Conservation (phyloP, 1,140 invertebrate genomes). For the Drosophila lacertosa region DNA sequence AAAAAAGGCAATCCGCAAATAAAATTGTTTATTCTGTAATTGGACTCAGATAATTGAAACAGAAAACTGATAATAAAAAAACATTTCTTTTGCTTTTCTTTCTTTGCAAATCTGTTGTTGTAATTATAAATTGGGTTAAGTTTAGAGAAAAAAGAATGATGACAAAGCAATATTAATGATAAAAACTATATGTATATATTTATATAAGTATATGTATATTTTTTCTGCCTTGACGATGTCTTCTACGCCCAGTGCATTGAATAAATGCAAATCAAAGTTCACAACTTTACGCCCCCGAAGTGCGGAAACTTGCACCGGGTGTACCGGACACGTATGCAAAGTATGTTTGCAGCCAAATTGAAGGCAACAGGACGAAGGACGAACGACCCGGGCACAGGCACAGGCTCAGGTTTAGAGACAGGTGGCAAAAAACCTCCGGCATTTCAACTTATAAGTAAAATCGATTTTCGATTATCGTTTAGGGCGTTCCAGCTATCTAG, state of each 20-base stretch:
- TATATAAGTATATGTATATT: too few species aligned
- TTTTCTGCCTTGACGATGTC: neutral
- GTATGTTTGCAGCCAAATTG: slow-evolving; percentile 49
- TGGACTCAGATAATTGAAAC: slow-evolving; percentile 20
- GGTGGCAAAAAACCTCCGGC: slow-evolving; percentile 18
- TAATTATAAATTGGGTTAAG: too few species aligned
- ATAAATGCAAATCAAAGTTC: slow-evolving; percentile 52
- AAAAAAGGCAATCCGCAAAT: slow-evolving; percentile 29
- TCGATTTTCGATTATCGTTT: slow-evolving; percentile 68
- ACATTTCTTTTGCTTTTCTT: too few species aligned
- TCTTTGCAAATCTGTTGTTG: too few species aligned
- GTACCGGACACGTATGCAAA: slow-evolving; percentile 44
- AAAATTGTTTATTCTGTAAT: slow-evolving; percentile 42
- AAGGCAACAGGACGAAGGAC: neutral
- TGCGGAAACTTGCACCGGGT: slow-evolving; percentile 29
- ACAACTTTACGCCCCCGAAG: slow-evolving; percentile 27
- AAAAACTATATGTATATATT: too few species aligned
- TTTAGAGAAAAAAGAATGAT: too few species aligned
- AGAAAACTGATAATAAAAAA: too few species aligned
- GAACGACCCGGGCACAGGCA: slow-evolving; percentile 9
- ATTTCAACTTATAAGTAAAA: slow-evolving; percentile 49
- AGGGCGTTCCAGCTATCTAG: slow-evolving; percentile 2
- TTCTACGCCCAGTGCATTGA: slow-evolving; percentile 3
- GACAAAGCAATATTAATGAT: too few species aligned
- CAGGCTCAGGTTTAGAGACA: slow-evolving; percentile 9